phyloP scores from a whole-genome alignment of 2,113 vertebrate genomes.

The Forbesichthys agassizii region DNA sequence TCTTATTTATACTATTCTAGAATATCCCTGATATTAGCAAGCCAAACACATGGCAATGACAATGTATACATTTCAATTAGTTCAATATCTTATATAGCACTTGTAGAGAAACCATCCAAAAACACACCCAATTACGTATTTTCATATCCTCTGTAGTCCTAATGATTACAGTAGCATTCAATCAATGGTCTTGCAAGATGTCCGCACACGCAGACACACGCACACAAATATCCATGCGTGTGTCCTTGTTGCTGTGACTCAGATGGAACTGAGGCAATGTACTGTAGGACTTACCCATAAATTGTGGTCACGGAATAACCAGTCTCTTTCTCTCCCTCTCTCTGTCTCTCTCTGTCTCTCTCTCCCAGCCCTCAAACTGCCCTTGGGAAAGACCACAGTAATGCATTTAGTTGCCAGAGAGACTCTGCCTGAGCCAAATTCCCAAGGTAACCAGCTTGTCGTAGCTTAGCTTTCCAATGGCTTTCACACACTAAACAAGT shows the following conservation, averaged over 20 bases:
- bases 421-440: slow-evolving; percentile 98
- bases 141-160: too few relatives aligned
- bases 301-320: slow-evolving; percentile 31
- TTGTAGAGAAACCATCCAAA: too few relatives aligned
- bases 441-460: slow-evolving; percentile 87
- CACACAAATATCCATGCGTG: too few relatives aligned
- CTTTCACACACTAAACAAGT: slow-evolving; percentile 62
- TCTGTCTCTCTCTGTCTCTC: slow-evolving; percentile 37
- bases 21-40: too few relatives aligned
- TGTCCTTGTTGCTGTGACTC: slow-evolving; percentile 6
- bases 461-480: slow-evolving; percentile 30
- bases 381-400: slow-evolving; percentile 96
- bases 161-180: too few relatives aligned
- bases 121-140: too few relatives aligned
- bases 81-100: too few relatives aligned
- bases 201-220: too few relatives aligned
- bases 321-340: slow-evolving; percentile 23
- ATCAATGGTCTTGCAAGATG: too few relatives aligned
- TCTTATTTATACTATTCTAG: too few relatives aligned
- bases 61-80: too few relatives aligned
- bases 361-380: slow-evolving; percentile 92
- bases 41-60: too few relatives aligned
- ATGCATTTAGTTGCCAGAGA: slow-evolving; percentile 99
- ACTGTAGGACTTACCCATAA: slow-evolving; percentile 17
- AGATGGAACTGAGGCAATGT: slow-evolving; percentile 15